Base-by-base conservation (phyloP, 1,140 invertebrate species). In the Hormaphis cornu region DNA sequence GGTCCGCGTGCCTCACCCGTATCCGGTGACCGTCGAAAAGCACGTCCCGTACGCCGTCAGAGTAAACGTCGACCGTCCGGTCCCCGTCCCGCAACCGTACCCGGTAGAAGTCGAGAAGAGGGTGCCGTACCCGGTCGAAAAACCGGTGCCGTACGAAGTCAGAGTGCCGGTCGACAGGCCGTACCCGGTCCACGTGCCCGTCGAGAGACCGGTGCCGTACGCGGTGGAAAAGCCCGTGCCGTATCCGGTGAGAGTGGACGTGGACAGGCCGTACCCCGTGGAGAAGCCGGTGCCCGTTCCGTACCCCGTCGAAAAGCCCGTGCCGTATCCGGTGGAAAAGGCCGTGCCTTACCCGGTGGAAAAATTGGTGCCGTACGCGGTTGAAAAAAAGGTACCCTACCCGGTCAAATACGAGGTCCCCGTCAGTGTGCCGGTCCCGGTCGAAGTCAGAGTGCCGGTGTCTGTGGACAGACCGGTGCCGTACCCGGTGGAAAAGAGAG, bases 371-470 rank as follows among this genome's bases (percentile, higher is more conserved):
- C 83, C 84, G 59, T 85, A 85, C 76, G 83, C 84, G 56, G 84
- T 86, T 2, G 82, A 87, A 56, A 86, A 85, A 72, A 84, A 85
- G 73, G 82, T 88, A 82, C 86, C 44, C 18, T 72, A 70, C 12
- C 59, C 87, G 75, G 84, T 88, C 53, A 82, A 83, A 28, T 86
- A 90, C 30, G 88, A 89, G 79, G 89, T 87, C 76, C 87, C 87
- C 33, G 84, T 87, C 69, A 84, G 85, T 73, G 82, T 87, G 22
- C 82, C 81, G 59, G 87, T 90, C 5, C 87, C 89, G 37, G 75
- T 76, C 10, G 74, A 75, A 26, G 75, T 75, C 26, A 72, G 59
- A 74, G 72, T 75, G 5, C 87, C 87, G 4, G 85, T 85, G 69
- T 84, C 86, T 42, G 86, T 89, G 0, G 87, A 88, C 75, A 89